phyloP scores from a whole-genome alignment of 1,140 invertebrate genomes.

The Nomia melanderi region DNA sequence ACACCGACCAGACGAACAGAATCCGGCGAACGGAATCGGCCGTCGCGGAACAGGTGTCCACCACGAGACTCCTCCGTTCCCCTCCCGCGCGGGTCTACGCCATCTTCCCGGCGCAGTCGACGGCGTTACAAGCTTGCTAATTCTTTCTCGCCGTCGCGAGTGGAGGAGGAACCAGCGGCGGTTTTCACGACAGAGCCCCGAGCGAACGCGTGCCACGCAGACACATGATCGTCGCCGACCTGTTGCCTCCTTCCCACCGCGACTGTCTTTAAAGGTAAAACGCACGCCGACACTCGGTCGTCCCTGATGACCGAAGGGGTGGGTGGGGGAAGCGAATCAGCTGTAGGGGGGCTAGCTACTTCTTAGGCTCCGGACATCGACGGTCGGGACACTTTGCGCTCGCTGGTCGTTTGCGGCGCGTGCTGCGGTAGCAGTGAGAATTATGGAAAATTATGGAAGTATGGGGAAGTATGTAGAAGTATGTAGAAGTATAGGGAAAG shows the following conservation, averaged over 20 bases:
- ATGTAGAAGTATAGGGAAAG: too few relatives aligned
- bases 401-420: background rate
- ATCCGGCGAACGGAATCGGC: background rate
- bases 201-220: background rate
- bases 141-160: background rate
- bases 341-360: conserved; percentile 8
- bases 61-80: too few relatives aligned
- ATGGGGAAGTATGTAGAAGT: too few relatives aligned
- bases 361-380: conserved; percentile 23
- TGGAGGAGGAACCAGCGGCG: background rate
- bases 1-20: background rate
- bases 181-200: conserved; percentile 29
- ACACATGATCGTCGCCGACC: background rate
- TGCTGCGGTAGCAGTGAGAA: too few relatives aligned
- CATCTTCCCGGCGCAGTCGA: too few relatives aligned
- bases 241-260: conserved; percentile 24
- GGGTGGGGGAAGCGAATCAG: conserved; percentile 19
- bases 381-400: background rate
- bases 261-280: conserved; percentile 55
- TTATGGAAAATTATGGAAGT: too few relatives aligned
- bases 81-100: too few relatives aligned
- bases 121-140: background rate
- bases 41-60: conserved; percentile 23
- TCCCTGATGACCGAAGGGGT: background rate
- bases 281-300: conserved; percentile 1